Evolutionary conservation across 1,140 invertebrate species (phyloP).

Genomic region (Papilio dardanus): DNA sequence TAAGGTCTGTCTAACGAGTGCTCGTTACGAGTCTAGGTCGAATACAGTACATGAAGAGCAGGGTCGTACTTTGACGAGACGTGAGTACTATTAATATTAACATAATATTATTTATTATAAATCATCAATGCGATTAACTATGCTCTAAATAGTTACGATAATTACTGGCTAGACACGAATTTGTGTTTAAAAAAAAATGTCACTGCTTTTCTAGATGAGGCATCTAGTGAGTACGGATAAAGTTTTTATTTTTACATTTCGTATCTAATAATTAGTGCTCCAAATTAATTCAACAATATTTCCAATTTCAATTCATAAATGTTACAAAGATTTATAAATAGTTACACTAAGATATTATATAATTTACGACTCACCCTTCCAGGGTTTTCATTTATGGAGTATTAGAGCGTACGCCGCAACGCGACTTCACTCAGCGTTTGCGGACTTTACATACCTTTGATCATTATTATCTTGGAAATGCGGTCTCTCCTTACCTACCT

Average conservation of each 20-base stretch:
- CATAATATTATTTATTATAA: background rate
- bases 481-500: slow-evolving; percentile 5
- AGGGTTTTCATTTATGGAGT: slow-evolving; percentile 21
- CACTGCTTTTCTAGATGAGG: no score
- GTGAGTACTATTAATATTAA: no score
- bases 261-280: no score
- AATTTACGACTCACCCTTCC: slow-evolving; percentile 5
- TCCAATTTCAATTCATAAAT: background rate
- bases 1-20: slow-evolving; percentile 30
- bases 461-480: slow-evolving; percentile 35
- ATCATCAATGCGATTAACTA: background rate
- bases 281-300: no score
- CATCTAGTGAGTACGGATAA: no score
- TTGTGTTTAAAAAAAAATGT: background rate
- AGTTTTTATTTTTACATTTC: no score
- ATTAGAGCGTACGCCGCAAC: slow-evolving; percentile 21
- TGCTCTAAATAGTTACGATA: background rate
- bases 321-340: background rate
- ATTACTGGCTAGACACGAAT: background rate
- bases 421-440: slow-evolving; percentile 26
- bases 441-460: slow-evolving; percentile 33
- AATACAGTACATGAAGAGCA: no score
- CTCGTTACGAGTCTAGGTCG: slow-evolving; percentile 33
- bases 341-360: slow-evolving; percentile 15
- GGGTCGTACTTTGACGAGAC: no score